Evolutionary conservation across 1,140 invertebrate genomes (phyloP).

Genomic region (Heliconius hewitsoni): DNA sequence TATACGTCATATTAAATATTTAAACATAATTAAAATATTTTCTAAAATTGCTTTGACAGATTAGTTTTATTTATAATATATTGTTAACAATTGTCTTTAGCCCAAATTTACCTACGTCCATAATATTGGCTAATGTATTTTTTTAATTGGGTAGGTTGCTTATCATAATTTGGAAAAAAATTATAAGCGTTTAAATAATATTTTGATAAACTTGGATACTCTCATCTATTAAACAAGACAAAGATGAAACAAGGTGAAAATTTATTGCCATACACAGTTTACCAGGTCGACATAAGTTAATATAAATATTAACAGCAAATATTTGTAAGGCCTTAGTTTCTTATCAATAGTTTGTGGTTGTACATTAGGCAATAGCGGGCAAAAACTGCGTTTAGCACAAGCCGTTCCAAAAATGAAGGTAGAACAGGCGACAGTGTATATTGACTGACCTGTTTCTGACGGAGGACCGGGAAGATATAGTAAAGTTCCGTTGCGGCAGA

Average conservation of each 20-base stretch:
- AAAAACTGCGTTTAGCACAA: not conserved
- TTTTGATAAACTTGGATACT: not conserved
- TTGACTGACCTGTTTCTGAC: conserved; percentile 70
- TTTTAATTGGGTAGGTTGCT: too few species aligned
- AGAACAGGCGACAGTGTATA: conserved; percentile 2
- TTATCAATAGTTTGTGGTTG: conserved; percentile 16
- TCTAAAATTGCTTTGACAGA: not conserved
- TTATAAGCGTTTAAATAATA: too few species aligned
- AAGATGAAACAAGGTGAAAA: not conserved
- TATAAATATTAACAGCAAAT: conserved; percentile 14
- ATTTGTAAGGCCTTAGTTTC: conserved; percentile 20
- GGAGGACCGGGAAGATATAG: conserved; percentile 64
- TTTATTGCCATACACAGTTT: not conserved
- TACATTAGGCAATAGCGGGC: not conserved
- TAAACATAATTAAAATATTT: not conserved
- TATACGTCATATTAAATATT: not conserved
- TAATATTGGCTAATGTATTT: not conserved
- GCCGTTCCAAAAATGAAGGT: not conserved
- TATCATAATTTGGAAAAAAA: too few species aligned
- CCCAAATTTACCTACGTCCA: not conserved
- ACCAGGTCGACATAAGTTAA: not conserved
- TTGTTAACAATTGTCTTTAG: too few species aligned
- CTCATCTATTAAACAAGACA: not conserved
- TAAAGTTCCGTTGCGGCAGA: conserved; percentile 68
- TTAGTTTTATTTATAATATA: too few species aligned